Evolutionary conservation across 30 jellyfish, hydroid and myxozoan genomes (phyloP), one percentile per base, ranked within the genome.

Genomic region (Aurelia coerulea): DNA sequence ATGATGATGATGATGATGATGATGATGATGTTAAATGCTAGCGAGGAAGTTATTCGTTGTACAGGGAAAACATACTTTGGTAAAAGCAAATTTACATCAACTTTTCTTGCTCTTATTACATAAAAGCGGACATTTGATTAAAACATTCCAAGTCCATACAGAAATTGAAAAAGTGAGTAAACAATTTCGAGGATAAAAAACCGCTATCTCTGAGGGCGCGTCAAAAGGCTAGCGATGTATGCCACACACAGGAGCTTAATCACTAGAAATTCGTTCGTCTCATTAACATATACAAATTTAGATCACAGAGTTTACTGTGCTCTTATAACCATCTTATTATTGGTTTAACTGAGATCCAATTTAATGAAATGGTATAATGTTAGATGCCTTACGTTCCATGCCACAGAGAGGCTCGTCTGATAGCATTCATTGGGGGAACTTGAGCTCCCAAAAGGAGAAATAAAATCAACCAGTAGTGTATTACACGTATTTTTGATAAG

Each of bases 221-320:
- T 4, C 83, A 49, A 10, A 2, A 14, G 68, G 39, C 9, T 66
- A 13, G 63, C 49, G 80, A 39, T 39, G 34, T 42, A 73, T 49
- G 37, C 83, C 83, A 73, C 83, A 73, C 68, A 42, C 68, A 49
- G 69, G 51, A 69, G 19, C 7, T 60, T 37, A 34, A 69, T 10
- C 64, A 32, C 49, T 14, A 69, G 16, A 69, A 46, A 46, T 14
- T 46, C 56, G 56, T 14, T 46, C 29, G 29, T 35, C 62, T 19
- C 52, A 32, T 69, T 34, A 69, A 15, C 60, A 23, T 29, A 23
- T 69, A 60, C 65, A 69, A 13, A 69, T 11, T 23, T 23, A 49
- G 50, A 17, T 23, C 17, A 66, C 77, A 31, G 54, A 66, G 42
- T 31, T 23, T 23, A 16, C 77, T 13, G 9, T 66, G 18, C n/a